Base-by-base conservation (phyloP, 2,113 vertebrate genomes). In the Chionis minor region DNA sequence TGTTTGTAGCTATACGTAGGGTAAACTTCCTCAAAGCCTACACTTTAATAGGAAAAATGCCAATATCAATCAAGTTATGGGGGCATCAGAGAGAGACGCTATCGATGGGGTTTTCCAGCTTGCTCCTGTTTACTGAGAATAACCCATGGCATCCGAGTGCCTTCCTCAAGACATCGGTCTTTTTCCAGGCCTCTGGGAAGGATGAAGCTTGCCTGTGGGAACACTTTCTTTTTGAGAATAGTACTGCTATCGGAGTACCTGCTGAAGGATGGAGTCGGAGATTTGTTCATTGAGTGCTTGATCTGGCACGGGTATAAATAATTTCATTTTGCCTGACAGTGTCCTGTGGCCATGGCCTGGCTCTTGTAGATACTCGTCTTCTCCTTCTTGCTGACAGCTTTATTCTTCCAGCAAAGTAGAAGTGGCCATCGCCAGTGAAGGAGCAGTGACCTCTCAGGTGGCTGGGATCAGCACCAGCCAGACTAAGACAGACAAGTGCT, bases 21-120 rank as follows among this genome's bases (percentile, higher is more conserved):
- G 51, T 86, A 83, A 82, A 94, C 44, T 93, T 96, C 86, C 77
- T 87, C 77, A 92, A 95, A 93, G 77, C 35, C 44, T 44, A 17
- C 0, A 3, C 33, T 79, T 71, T 87, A 94, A 86, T 72, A 86
- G 69, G 47, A 93, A 94, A 88, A 96, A 95, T 73, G 6, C 14
- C 67, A 8, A 0, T n/a, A 61, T 58, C 20, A 5, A 63, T 78
- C 24, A 54, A 40, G 83, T 91, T 94, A 72, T 47, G 38, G 14
- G 38, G 56, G 56, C 33, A 78, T 49, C 54, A 91, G 40, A 81
- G 40, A 88, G 55, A 59, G 15, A 78, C 23, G 30, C 19, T 84
- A 71, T 74, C 42, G 33, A 8, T 5, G 24, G 38, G n/a, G 19
- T 67, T 92, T 91, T 89, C 80, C 73, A 59, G 66, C 35, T 71